phyloP scores from a whole-genome alignment of 2,113 vertebrate genomes.

The Daphoenositta chrysoptera region DNA sequence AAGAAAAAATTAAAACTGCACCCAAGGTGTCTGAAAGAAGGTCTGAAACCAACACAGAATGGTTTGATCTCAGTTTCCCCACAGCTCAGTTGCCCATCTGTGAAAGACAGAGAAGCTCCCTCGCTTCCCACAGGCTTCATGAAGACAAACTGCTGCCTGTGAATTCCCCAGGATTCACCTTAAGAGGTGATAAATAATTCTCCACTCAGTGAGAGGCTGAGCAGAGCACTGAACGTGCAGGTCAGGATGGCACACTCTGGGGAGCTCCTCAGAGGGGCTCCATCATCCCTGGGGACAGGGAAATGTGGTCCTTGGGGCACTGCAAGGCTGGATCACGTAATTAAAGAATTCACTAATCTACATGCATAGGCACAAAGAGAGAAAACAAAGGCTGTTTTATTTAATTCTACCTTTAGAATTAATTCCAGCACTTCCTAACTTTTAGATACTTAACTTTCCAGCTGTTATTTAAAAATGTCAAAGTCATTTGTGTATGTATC shows the following conservation, averaged over 20 bases:
- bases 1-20: background rate
- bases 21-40: background rate
- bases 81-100: background rate
- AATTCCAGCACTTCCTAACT: background rate
- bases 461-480: background rate
- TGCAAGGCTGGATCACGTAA: background rate
- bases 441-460: background rate
- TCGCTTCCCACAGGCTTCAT: background rate
- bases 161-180: background rate
- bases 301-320: background rate
- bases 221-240: background rate
- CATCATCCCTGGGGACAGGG: background rate
- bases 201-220: background rate
- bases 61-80: background rate
- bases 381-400: background rate
- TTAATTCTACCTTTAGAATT: background rate
- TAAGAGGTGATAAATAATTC: background rate
- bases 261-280: background rate
- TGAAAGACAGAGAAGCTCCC: background rate
- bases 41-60: background rate
- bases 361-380: background rate
- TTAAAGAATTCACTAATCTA: background rate
- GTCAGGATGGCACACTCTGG: background rate
- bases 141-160: background rate
- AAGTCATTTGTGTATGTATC: background rate